Evolutionary conservation across 2,113 vertebrate species (phyloP).

Genomic region (Esox niger): DNA sequence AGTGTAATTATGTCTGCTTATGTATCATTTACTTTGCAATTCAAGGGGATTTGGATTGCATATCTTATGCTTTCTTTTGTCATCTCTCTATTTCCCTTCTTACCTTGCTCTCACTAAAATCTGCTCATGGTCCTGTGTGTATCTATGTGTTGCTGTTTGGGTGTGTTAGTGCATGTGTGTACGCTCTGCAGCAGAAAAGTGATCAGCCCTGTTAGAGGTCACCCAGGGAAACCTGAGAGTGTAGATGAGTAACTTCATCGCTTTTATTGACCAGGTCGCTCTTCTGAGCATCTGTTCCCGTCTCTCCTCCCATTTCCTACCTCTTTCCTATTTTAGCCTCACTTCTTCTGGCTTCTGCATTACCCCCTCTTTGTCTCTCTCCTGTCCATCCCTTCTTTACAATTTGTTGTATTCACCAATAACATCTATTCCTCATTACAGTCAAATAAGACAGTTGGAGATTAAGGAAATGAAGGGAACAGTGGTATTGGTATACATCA

Average conservation of each 20-base stretch:
- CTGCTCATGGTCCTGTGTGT: constrained; percentile 4
- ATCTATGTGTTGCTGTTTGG: constrained; percentile 19
- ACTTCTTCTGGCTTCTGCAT: constrained; percentile 16
- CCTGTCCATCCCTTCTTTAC: neutral
- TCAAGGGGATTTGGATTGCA: neutral
- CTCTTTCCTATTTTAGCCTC: constrained; percentile 9
- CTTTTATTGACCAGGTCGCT: constrained; percentile 67
- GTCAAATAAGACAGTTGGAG: no score
- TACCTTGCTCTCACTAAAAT: constrained; percentile 27
- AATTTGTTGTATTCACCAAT: no score
- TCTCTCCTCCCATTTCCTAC: constrained; percentile 21
- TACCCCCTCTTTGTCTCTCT: constrained; percentile 13
- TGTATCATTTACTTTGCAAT: no score
- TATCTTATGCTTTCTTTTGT: neutral
- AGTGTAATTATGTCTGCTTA: no score
- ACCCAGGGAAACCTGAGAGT: constrained; percentile 67
- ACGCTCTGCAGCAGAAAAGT: constrained; percentile 66
- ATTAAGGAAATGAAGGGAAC: no score
- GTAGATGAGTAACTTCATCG: constrained; percentile 70
- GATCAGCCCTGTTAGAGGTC: constrained; percentile 72
- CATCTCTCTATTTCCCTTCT: constrained; percentile 6
- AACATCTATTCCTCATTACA: no score
- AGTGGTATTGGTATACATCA: no score
- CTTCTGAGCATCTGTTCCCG: constrained; percentile 65
- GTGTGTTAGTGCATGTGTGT: constrained; percentile 16